Conservation (phyloP, 2,797 vertebrate genomes). For the Muscicapa comitata region DNA sequence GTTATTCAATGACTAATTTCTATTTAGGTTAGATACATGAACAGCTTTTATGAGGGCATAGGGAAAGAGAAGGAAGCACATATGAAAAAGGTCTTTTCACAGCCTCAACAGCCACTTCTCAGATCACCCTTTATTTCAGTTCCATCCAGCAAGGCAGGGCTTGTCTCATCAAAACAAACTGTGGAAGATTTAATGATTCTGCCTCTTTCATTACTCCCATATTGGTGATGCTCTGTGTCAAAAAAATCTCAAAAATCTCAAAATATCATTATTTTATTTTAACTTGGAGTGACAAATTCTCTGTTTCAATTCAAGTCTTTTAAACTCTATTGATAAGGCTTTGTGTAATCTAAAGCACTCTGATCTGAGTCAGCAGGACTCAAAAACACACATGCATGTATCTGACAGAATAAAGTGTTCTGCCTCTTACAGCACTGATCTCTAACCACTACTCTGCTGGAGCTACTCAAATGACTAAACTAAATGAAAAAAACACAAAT, state of each 20-base stretch:
- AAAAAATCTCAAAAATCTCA: not conserved
- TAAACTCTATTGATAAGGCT: not conserved
- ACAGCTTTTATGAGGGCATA: not conserved
- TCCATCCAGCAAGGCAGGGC: not conserved
- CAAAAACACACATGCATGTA: fast-evolving
- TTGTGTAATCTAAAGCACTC: not conserved
- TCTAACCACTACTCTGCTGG: not conserved
- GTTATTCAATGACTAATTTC: not conserved
- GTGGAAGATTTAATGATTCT: not conserved
- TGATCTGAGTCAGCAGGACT: not conserved
- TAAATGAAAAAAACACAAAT: not conserved
- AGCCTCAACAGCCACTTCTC: not conserved
- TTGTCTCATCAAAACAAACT: not conserved
- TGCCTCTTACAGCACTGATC: not conserved
- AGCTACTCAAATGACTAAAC: not conserved
- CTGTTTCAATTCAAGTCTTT: not conserved
- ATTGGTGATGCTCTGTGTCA: no score
- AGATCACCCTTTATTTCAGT: not conserved
- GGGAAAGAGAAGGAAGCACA: not conserved
- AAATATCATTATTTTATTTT: not conserved
- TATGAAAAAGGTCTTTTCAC: not conserved
- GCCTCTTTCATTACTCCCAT: not conserved
- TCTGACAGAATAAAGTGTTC: not conserved
- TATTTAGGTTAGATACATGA: not conserved
- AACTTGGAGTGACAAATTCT: not conserved